Evolutionary conservation across 2,113 vertebrate species (phyloP).

Genomic region (Protobothrops flavoviridis): DNA sequence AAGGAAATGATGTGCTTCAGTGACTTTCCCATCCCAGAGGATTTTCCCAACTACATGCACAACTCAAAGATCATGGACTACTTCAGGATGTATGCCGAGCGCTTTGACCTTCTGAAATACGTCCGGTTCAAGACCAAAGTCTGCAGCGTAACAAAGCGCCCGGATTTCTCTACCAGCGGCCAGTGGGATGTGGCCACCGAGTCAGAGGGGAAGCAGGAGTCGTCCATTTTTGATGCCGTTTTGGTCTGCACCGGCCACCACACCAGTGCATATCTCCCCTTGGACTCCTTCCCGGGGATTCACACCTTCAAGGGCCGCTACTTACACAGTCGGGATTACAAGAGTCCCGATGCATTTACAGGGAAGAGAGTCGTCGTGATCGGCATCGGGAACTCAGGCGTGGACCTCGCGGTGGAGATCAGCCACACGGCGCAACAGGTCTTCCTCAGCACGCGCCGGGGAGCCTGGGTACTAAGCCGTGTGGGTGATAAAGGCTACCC

Average conservation of each 20-base stretch:
- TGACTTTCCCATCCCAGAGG: constrained; percentile 82
- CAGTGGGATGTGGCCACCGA: constrained; percentile 84
- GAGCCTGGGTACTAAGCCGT: constrained; percentile 81
- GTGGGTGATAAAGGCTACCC: constrained; percentile 65
- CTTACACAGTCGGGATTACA: constrained; percentile 88
- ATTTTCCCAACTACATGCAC: constrained; percentile 88
- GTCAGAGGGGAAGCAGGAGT: constrained; percentile 69
- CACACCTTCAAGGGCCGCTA: constrained; percentile 80
- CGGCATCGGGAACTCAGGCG: constrained; percentile 89
- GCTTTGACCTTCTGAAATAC: constrained; percentile 78
- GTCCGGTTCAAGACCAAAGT: constrained; percentile 84
- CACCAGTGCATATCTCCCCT: constrained; percentile 70
- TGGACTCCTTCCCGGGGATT: constrained; percentile 81
- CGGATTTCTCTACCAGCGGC: constrained; percentile 77
- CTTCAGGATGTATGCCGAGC: constrained; percentile 78
- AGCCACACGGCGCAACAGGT: constrained; percentile 86
- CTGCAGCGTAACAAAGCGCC: constrained; percentile 69
- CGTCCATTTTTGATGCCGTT: constrained; percentile 78
- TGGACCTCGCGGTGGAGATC: constrained; percentile 88
- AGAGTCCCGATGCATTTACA: constrained; percentile 67
- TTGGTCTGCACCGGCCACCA: constrained; percentile 87
- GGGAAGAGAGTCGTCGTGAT: constrained; percentile 85
- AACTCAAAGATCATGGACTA: constrained; percentile 82
- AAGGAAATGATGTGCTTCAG: constrained; percentile 96
- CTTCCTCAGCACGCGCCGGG: constrained; percentile 87